Evolutionary conservation across 2,797 vertebrate species (phyloP), one percentile per base, ranked within the genome.

Genomic region (Acridotheres tristis): DNA sequence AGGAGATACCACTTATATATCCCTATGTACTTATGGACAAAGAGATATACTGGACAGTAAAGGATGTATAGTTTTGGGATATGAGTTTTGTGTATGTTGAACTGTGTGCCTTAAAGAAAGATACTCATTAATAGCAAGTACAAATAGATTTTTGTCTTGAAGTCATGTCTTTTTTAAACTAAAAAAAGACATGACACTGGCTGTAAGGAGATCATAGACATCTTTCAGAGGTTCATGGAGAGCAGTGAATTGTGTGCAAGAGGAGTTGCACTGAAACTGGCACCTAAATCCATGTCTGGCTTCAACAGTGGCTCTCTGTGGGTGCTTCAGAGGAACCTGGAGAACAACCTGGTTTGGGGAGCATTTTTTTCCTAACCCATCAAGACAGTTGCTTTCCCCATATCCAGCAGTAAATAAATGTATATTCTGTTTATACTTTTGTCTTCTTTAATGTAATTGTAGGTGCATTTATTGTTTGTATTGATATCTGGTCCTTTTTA

Each of bases 141-240:
- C 11, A 43, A 59, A 25, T 6, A 53, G 23, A 25, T 72, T 67
- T 89, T 81, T 94, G 11, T 63, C 40, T 32, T 68, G 27, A 68
- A 89, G 11, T 36, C 0, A 0, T 32, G 12, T 43, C 13, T 92
- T 68, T 66, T 54, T 7, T 27, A 68, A 47, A 36, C 23, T 34
- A 6, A n/a, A 65, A 36, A 61, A 36, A n/a, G 17, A 25, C 0
- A 1, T 61, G 72, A 17, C 7, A 6, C 2, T 71, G n/a, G 2
- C 23, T 55, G 11, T 74, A 61, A 66, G 57, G 72, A 74, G 30
- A 30, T 53, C 6, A 15, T 11, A 19, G 23, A 22, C 5, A 9
- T 47, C 42, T 88, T 79, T 80, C 21, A 63, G 67, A 85, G 26
- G 25, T 87, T 81, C 5, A 3, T 54, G 42, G 27, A 50, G 40